Evolutionary conservation across 1,140 invertebrate genomes (phyloP).

Genomic region (Forficula auricularia): DNA sequence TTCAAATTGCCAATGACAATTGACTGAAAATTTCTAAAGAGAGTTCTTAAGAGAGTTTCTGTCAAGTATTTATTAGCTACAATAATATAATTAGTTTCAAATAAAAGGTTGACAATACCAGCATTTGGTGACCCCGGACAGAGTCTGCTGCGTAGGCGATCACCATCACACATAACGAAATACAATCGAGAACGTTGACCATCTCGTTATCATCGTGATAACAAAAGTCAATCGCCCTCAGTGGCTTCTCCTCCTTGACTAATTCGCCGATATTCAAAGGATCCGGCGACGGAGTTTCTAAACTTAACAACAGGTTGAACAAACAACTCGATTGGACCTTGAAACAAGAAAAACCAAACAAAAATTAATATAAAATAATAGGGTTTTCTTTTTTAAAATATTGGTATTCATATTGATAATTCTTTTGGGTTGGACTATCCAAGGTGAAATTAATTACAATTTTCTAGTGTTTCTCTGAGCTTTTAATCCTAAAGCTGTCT

Average conservation of each 20-base stretch:
- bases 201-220: constrained; percentile 92
- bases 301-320: constrained; percentile 76
- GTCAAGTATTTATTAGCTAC: no score
- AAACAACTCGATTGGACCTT: constrained; percentile 76
- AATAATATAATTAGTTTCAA: no score
- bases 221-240: constrained; percentile 93
- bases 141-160: constrained; percentile 94
- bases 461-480: no score
- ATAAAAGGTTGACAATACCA: constrained; percentile 46
- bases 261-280: constrained; percentile 87
- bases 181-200: constrained; percentile 82
- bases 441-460: no score
- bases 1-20: no score
- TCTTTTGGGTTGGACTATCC: no score
- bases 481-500: no score
- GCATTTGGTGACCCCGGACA: constrained; percentile 89
- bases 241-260: constrained; percentile 87
- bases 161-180: constrained; percentile 90
- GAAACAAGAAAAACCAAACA: no score
- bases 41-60: no score
- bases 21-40: no score
- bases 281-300: constrained; percentile 85
- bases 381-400: no score
- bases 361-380: constrained; percentile 8
- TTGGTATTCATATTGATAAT: no score